Conservation (phyloP, 35 echinoderm and acorn worm species). For the Stichopus chloronotus region DNA sequence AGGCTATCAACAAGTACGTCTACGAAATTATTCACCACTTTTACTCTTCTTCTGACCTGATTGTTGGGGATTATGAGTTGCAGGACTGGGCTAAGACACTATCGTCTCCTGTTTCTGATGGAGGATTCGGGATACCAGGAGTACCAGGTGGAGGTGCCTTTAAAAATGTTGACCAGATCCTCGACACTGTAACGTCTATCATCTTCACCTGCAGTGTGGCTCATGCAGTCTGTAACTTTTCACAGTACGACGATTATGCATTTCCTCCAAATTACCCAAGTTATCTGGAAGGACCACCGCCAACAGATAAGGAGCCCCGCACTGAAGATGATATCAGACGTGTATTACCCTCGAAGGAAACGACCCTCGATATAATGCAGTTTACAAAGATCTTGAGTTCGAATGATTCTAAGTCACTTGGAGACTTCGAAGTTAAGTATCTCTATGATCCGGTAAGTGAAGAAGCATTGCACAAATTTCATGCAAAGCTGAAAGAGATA, state of each 20-base stretch:
- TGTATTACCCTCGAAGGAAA: slow-evolving; percentile 56
- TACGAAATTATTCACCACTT: slow-evolving; percentile 52
- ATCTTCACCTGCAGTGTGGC: slow-evolving; percentile 77
- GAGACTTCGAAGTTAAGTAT: slow-evolving; percentile 73
- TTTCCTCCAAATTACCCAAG: slow-evolving; percentile 86
- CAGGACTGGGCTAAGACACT: slow-evolving; percentile 66
- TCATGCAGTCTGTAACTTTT: slow-evolving; percentile 72
- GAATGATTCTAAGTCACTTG: slow-evolving; percentile 57
- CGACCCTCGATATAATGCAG: slow-evolving; percentile 39
- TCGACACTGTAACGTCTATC: slow-evolving; percentile 62
- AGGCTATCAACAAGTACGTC: slow-evolving; percentile 76
- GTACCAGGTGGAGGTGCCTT: slow-evolving; percentile 59
- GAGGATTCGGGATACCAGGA: slow-evolving; percentile 33
- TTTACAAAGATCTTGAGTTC: slow-evolving; percentile 41
- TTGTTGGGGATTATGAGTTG: slow-evolving; percentile 73
- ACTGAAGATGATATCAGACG: slow-evolving; percentile 72
- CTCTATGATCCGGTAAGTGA: slow-evolving; percentile 55
- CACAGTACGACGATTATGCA: slow-evolving; percentile 83
- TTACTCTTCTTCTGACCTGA: slow-evolving; percentile 47
- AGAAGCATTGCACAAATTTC: slow-evolving; percentile 47
- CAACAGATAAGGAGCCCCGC: background rate
- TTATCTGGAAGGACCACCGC: slow-evolving; percentile 46
- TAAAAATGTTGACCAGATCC: slow-evolving; percentile 52
- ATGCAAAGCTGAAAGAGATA: slow-evolving; percentile 6
- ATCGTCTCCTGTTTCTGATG: background rate